phyloP scores from a whole-genome alignment of 2,888 invertebrate species.

The Melieria picta region DNA sequence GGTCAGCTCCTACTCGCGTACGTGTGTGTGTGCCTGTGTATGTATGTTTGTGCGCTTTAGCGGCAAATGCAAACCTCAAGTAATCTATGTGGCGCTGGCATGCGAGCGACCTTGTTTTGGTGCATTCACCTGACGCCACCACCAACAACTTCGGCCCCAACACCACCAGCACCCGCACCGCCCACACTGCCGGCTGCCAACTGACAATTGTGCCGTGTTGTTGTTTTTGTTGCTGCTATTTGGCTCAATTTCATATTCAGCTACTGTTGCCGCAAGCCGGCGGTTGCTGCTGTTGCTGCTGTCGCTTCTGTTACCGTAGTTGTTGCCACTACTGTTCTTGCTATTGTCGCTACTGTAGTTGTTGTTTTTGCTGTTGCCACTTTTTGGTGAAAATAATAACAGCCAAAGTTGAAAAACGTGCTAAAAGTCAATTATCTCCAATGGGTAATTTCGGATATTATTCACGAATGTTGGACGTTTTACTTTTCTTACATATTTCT shows the following conservation, averaged over 20 bases:
- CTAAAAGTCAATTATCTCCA: constrained; percentile 45
- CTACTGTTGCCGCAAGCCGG: too few species aligned
- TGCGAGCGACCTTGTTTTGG: constrained; percentile 31
- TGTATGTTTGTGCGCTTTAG: background rate
- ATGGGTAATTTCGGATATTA: background rate
- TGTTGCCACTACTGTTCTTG: background rate
- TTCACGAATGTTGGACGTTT: too few species aligned
- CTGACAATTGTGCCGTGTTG: too few species aligned
- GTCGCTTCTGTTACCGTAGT: constrained; percentile 3
- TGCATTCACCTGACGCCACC: constrained; percentile 30
- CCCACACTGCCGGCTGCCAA: too few species aligned
- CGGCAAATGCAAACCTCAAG: background rate
- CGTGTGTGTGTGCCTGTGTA: background rate
- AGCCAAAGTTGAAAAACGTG: constrained; percentile 49
- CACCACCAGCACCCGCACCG: too few species aligned
- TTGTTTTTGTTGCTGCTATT: constrained; percentile 27
- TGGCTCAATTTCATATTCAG: too few species aligned
- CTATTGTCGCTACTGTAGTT: constrained; percentile 27
- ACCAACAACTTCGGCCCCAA: too few species aligned
- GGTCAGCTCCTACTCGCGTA: background rate
- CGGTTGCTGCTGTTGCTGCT: too few species aligned
- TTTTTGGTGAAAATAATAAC: constrained; percentile 9
- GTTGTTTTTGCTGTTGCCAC: constrained; percentile 28
- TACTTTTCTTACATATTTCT: too few species aligned
- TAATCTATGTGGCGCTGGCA: background rate